phyloP scores from a whole-genome alignment of 1,140 invertebrate species.

The Sitophilus oryzae region DNA sequence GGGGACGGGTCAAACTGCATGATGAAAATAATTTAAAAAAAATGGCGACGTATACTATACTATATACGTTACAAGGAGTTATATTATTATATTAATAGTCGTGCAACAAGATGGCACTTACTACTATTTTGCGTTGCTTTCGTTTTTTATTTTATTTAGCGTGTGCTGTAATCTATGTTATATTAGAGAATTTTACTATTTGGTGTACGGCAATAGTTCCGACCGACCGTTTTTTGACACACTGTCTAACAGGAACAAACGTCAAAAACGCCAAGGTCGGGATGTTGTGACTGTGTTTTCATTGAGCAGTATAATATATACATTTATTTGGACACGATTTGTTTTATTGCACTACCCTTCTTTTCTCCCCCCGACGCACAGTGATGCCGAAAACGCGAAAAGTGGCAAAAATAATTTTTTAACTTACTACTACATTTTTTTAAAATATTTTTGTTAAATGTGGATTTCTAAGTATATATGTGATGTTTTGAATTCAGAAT shows the following conservation, averaged over 20 bases:
- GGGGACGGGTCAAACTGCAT: constrained; percentile 12
- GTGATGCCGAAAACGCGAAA: too few relatives aligned
- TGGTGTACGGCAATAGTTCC: constrained; percentile 47
- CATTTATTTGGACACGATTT: constrained; percentile 44
- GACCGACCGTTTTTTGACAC: constrained; percentile 31
- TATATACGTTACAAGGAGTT: constrained; percentile 45
- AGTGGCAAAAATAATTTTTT: too few relatives aligned
- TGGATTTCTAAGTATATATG: too few relatives aligned
- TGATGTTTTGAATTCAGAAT: too few relatives aligned
- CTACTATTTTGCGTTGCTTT: constrained; percentile 43
- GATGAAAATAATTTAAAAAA: constrained; percentile 28
- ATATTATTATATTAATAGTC: constrained; percentile 38
- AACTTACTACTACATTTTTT: too few relatives aligned
- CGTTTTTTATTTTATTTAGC: constrained; percentile 41
- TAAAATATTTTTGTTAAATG: too few relatives aligned
- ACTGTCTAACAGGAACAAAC: too few relatives aligned
- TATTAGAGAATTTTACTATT: constrained; percentile 48
- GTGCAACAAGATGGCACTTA: constrained; percentile 36
- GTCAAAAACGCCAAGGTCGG: constrained; percentile 33
- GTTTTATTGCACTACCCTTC: background rate
- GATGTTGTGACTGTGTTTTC: constrained; percentile 47
- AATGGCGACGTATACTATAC: constrained; percentile 47
- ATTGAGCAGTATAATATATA: constrained; percentile 48
- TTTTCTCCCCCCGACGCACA: background rate
- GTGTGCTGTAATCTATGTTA: constrained; percentile 46